phyloP scores from a whole-genome alignment of 2,797 vertebrate species.

The Oreochromis mossambicus region DNA sequence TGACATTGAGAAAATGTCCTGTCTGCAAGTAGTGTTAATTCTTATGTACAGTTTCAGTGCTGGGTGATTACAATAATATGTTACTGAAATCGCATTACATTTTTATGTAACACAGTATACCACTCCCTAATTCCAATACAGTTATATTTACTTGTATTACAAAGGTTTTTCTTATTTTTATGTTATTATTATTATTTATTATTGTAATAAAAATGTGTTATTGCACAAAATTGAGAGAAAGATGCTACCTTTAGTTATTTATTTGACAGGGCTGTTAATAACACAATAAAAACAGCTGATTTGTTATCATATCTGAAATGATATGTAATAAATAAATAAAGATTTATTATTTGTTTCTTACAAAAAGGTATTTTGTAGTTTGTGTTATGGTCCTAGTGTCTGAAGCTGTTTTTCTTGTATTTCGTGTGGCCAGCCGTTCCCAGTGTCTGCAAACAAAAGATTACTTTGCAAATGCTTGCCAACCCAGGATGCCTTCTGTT shows the following conservation, averaged over 20 bases:
- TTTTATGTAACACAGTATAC: background rate
- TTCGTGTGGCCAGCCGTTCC: background rate
- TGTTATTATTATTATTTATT: background rate
- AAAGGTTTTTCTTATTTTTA: background rate
- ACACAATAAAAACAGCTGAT: background rate
- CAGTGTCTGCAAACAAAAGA: background rate
- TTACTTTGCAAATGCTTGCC: background rate
- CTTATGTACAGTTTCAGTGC: background rate
- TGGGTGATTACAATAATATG: background rate
- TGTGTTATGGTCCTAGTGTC: background rate
- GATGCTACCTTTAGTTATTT: background rate
- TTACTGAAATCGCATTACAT: background rate
- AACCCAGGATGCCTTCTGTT: background rate
- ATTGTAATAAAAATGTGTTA: background rate
- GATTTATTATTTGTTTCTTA: background rate
- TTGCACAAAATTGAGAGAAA: background rate
- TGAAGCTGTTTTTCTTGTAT: background rate
- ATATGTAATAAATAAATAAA: background rate
- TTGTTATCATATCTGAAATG: background rate
- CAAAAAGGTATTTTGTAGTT: background rate
- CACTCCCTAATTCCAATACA: background rate
- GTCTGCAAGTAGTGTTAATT: background rate
- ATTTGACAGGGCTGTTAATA: background rate
- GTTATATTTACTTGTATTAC: background rate
- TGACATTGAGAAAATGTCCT: constrained; percentile 40